These are phyloP conservation scores for Bombus difficillimus DNA, from an alignment of 1,140 invertebrate genomes.

Conservation along the genomic window DNA sequence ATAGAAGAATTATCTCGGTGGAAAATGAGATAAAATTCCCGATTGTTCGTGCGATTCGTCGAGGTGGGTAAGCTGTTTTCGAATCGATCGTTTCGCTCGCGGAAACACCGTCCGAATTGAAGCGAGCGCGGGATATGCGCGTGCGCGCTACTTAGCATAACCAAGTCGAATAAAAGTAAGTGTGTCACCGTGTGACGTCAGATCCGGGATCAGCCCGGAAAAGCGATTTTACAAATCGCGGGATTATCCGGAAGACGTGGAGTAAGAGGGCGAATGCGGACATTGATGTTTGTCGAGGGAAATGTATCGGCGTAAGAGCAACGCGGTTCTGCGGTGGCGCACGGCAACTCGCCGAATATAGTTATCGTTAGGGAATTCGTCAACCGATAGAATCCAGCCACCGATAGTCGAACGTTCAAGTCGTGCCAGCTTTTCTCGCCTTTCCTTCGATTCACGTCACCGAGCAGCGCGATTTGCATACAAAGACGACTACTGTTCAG, in stretches of 20 bases:
- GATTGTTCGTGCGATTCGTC: neutral
- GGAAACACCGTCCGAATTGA: neutral
- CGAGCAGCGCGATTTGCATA: constrained; percentile 68
- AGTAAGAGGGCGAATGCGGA: neutral
- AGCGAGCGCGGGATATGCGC: neutral
- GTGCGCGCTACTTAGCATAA: constrained; percentile 10
- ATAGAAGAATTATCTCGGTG: neutral
- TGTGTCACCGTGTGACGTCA: constrained; percentile 22
- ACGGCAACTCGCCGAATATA: constrained; percentile 69
- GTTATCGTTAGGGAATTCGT: constrained; percentile 73
- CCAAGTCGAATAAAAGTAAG: constrained; percentile 13
- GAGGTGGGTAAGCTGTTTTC: neutral
- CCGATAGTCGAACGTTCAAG: constrained; percentile 35
- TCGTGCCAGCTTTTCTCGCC: constrained; percentile 64
- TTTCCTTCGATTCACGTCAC: constrained; percentile 46
- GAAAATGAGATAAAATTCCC: neutral
- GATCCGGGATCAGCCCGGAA: constrained; percentile 42
- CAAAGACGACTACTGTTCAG: constrained; percentile 49
- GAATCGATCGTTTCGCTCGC: neutral
- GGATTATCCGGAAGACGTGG: constrained; percentile 30
- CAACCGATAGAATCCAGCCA: constrained; percentile 63
- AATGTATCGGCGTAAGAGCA: constrained; percentile 28
- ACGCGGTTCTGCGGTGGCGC: neutral
- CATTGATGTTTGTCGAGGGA: constrained; percentile 30
- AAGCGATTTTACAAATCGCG: constrained; percentile 49